phyloP scores from a whole-genome alignment of 2,113 vertebrate species.

The Pachyramphus minor region DNA sequence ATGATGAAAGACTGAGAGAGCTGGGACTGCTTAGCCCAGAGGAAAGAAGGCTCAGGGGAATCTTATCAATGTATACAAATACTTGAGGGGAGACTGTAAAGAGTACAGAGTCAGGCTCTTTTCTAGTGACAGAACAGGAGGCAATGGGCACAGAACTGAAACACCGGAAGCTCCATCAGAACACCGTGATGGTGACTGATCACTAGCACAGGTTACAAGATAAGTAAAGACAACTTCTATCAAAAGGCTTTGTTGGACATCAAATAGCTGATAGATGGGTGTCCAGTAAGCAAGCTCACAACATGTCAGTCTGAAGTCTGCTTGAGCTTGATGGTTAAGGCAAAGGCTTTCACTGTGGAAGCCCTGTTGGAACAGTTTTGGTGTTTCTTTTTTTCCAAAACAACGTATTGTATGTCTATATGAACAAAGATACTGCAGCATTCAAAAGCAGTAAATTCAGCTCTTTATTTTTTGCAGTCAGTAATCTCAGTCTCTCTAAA shows the following conservation, averaged over 20 bases:
- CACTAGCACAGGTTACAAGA: neutral
- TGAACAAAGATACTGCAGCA: neutral
- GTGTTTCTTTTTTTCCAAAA: neutral
- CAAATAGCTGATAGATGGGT: neutral
- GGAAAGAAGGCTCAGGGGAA: neutral
- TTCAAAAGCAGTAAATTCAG: neutral
- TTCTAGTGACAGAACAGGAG: neutral
- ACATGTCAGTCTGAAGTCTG: neutral
- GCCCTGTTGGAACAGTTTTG: neutral
- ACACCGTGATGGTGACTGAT: neutral
- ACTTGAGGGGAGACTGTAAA: neutral
- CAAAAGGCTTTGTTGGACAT: neutral
- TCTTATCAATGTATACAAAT: neutral
- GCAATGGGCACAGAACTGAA: neutral
- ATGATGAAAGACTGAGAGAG: neutral
- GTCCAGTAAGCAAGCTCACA: neutral
- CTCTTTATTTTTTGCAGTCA: neutral
- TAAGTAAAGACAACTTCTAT: neutral
- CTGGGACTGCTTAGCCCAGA: neutral
- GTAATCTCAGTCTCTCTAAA: neutral
- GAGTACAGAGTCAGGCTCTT: neutral
- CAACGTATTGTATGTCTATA: neutral
- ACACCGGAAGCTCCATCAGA: neutral
- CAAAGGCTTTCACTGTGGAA: neutral
- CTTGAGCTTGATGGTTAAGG: neutral